phyloP scores from a whole-genome alignment of 2,113 vertebrate species.

The Scalopus aquaticus region DNA sequence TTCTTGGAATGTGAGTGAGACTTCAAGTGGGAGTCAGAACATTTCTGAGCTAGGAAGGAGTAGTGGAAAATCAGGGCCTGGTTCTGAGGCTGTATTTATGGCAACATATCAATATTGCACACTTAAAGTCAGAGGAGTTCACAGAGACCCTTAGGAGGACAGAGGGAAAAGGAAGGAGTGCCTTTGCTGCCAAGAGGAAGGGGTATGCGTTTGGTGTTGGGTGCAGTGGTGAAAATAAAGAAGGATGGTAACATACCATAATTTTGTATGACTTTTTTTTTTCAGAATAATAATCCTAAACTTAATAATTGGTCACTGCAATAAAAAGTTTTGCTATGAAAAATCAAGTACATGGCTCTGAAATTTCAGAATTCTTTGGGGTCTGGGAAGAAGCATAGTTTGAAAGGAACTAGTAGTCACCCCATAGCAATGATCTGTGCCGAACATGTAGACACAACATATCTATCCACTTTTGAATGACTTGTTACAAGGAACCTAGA shows the following conservation, averaged over 20 bases:
- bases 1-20: neutral
- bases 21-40: neutral
- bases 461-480: neutral
- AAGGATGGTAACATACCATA: neutral
- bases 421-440: neutral
- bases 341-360: neutral
- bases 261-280: neutral
- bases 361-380: neutral
- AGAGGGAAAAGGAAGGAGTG: neutral
- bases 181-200: neutral
- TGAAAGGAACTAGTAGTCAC: neutral
- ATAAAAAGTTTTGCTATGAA: neutral
- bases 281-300: neutral
- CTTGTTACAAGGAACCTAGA: conserved; percentile 41
- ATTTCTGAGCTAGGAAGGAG: neutral
- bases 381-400: neutral
- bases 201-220: neutral
- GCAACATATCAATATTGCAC: neutral
- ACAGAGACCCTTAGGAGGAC: neutral
- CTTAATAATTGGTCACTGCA: neutral
- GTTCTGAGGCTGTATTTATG: neutral
- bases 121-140: neutral
- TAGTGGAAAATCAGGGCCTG: neutral
- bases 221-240: neutral
- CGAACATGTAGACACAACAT: neutral